Percentiles rank a stretch among this genome's conserved stretches.
Evolutionary conservation across 2,888 invertebrate genomes (phyloP).

Genomic region (Anagyrus pseudococci): DNA sequence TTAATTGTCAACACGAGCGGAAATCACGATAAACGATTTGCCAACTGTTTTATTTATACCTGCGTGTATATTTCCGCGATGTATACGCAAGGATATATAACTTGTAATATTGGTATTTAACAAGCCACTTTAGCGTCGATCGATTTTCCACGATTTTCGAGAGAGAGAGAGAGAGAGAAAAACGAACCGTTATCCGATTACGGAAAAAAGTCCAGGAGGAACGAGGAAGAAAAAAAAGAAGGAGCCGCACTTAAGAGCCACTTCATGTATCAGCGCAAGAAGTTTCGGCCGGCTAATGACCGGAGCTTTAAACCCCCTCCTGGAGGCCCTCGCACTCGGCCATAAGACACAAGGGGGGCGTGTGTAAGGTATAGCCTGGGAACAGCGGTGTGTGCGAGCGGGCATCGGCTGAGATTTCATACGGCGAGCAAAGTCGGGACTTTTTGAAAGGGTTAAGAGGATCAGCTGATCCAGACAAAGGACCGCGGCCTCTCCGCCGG

Average conservation of each 20-base stretch:
- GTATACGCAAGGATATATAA: no score
- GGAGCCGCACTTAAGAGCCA: not conserved
- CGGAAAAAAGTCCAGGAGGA: not conserved
- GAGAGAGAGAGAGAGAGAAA: no score
- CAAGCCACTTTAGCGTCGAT: no score
- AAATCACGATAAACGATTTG: no score
- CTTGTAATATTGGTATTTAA: no score
- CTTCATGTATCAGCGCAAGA: constrained; percentile 18
- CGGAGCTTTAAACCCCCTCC: not conserved
- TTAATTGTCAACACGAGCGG: no score
- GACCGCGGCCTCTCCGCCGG: constrained; percentile 46
- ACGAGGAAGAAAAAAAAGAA: not conserved
- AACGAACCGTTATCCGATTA: no score
- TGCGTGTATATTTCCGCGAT: no score
- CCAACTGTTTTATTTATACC: no score
- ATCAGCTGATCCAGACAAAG: constrained; percentile 59
- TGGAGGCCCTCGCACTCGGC: no score
- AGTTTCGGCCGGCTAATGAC: not conserved
- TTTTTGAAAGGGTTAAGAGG: constrained; percentile 50
- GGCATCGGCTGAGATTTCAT: constrained; percentile 24
- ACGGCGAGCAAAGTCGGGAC: constrained; percentile 9
- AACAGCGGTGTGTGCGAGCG: not conserved
- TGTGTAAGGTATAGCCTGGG: not conserved
- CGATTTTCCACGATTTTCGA: no score
- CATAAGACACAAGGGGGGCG: constrained; percentile 4